Percentiles rank a stretch among this genome's conserved stretches.
Evolutionary conservation across 1,140 invertebrate species (phyloP).

Genomic region (Teleogryllus occipitalis): DNA sequence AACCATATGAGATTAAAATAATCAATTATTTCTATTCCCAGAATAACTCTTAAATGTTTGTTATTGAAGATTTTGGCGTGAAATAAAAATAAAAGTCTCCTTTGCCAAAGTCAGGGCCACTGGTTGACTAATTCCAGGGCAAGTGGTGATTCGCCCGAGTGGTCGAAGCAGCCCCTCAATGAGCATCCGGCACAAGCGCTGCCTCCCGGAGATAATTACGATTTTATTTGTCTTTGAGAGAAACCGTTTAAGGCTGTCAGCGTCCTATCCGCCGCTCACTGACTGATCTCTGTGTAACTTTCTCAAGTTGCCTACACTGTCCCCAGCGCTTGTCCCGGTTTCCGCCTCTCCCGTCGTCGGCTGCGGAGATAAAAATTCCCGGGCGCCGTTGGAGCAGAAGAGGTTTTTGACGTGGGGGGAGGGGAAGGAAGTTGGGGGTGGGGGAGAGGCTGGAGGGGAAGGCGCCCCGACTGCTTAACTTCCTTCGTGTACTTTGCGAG

Average conservation of each 20-base stretch:
- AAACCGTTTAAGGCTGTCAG: not conserved
- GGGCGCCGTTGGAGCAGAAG: not conserved
- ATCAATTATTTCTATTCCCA: too few relatives aligned
- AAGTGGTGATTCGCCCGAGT: too few relatives aligned
- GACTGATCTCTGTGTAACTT: not conserved
- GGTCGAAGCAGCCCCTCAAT: too few relatives aligned
- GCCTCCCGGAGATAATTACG: not conserved
- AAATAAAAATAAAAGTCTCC: too few relatives aligned
- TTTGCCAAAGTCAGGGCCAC: too few relatives aligned
- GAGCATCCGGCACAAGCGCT: too few relatives aligned
- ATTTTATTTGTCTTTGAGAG: conserved; percentile 1
- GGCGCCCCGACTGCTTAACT: not conserved
- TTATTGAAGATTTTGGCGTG: too few relatives aligned
- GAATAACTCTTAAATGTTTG: too few relatives aligned
- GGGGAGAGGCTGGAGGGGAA: not conserved
- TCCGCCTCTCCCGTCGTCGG: not conserved
- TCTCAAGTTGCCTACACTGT: not conserved
- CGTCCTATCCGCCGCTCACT: not conserved
- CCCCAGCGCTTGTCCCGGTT: not conserved
- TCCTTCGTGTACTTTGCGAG: not conserved
- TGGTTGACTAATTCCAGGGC: too few relatives aligned
- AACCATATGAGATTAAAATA: too few relatives aligned
- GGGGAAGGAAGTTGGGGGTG: too few relatives aligned
- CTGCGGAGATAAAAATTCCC: not conserved
- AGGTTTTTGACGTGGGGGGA: not conserved